Percentiles rank a stretch among this genome's conserved stretches.
phyloP scores from a whole-genome alignment of 2,888 invertebrate genomes.

The Nasonia oneida region DNA sequence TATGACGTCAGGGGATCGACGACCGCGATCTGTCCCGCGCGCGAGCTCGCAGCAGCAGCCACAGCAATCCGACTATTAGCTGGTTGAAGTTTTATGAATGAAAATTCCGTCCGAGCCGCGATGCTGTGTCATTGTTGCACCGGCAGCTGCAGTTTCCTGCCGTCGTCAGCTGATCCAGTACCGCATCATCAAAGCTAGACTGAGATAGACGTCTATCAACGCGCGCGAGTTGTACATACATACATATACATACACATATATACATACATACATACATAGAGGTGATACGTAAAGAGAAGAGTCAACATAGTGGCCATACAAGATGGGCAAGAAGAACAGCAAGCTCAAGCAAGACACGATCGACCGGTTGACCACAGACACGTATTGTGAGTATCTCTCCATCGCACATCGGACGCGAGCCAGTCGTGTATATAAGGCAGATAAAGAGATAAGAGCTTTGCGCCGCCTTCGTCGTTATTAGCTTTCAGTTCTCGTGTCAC shows the following conservation, averaged over 20 bases:
- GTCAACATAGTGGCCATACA: background rate
- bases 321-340: conserved; percentile 96
- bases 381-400: conserved; percentile 89
- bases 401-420: too few species aligned
- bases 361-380: conserved; percentile 93
- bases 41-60: conserved; percentile 10
- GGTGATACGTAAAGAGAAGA: background rate
- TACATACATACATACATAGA: background rate
- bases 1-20: conserved; percentile 75
- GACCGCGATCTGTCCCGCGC: conserved; percentile 55
- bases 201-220: background rate
- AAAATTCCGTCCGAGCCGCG: conserved; percentile 61
- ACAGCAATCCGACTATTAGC: conserved; percentile 13
- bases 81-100: conserved; percentile 68
- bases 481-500: background rate
- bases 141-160: background rate
- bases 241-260: too few species aligned
- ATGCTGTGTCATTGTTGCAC: conserved; percentile 3
- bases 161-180: background rate
- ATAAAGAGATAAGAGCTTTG: background rate
- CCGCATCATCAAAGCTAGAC: background rate
- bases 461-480: background rate
- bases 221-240: background rate
- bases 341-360: conserved; percentile 98
- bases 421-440: too few species aligned